Evolutionary conservation across 2,888 invertebrate genomes (phyloP).

Genomic region (Ophion slaviceki): DNA sequence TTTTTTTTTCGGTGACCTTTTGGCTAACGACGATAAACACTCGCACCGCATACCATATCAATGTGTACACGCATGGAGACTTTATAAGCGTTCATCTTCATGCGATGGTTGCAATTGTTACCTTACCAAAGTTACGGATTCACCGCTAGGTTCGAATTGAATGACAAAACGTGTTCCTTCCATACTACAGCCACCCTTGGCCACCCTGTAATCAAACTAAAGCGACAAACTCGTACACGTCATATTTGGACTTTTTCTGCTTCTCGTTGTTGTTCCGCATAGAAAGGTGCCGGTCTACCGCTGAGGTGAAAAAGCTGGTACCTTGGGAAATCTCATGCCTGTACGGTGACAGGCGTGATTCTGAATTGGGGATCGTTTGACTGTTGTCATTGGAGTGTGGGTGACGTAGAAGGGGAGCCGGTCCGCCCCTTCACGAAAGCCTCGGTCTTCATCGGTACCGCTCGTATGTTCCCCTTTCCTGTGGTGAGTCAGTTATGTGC

Average conservation of each 20-base stretch:
- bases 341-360: background rate
- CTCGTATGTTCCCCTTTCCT: background rate
- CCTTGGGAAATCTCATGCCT: background rate
- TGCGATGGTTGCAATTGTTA: slow-evolving; percentile 9
- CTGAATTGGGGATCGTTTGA: background rate
- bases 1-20: background rate
- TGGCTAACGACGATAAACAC: background rate
- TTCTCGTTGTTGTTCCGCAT: background rate
- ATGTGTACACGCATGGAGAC: background rate
- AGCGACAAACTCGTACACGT: background rate
- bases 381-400: background rate
- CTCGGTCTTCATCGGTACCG: background rate
- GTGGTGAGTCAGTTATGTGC: no score
- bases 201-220: background rate
- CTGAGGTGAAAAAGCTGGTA: background rate
- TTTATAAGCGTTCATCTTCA: slow-evolving; percentile 11
- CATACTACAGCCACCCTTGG: background rate
- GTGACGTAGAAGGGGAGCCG: background rate
- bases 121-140: background rate
- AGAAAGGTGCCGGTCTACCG: background rate
- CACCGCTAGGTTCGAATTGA: background rate
- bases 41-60: no score
- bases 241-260: background rate
- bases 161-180: background rate
- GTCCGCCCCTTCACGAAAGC: no score